phyloP scores from a whole-genome alignment of 2,797 vertebrate species.

The Enteromius treurensis region DNA sequence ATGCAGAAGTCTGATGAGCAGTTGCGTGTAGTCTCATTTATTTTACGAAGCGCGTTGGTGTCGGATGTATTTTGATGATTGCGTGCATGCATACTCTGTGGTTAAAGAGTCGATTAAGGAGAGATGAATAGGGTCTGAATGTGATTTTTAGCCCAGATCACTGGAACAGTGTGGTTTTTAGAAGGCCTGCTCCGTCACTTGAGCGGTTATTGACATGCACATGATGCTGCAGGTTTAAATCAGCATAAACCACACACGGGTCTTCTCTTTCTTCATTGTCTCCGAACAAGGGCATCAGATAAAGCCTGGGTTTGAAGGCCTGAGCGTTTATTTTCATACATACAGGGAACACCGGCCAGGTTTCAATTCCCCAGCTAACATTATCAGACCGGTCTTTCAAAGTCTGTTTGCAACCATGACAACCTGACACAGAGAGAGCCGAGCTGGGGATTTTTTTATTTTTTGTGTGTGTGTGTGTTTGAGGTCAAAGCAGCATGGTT shows the following conservation, averaged over 20 bases:
- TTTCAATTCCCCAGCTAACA: conserved; percentile 70
- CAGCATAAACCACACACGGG: background rate
- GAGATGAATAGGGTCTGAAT: background rate
- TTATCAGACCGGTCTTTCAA: conserved; percentile 57
- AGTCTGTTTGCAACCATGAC: conserved; percentile 51
- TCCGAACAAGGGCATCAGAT: background rate
- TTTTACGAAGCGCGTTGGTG: background rate
- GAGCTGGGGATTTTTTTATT: conserved; percentile 16
- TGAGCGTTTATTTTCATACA: conserved; percentile 31
- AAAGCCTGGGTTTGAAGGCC: background rate
- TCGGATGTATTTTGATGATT: background rate
- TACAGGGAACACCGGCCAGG: conserved; percentile 59
- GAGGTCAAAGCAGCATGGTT: conserved; percentile 46
- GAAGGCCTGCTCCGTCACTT: background rate
- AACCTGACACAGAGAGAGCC: conserved; percentile 15
- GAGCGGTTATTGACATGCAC: background rate
- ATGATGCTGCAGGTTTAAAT: conserved; percentile 4
- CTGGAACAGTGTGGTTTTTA: background rate
- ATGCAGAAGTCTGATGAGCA: background rate
- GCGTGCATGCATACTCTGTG: background rate
- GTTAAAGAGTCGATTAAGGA: background rate
- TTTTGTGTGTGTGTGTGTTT: conserved; percentile 18
- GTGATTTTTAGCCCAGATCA: conserved; percentile 13
- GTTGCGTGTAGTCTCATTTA: background rate
- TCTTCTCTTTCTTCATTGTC: background rate